Conservation (phyloP, 2,888 invertebrate species). For the Stenolophus ochropezus region DNA sequence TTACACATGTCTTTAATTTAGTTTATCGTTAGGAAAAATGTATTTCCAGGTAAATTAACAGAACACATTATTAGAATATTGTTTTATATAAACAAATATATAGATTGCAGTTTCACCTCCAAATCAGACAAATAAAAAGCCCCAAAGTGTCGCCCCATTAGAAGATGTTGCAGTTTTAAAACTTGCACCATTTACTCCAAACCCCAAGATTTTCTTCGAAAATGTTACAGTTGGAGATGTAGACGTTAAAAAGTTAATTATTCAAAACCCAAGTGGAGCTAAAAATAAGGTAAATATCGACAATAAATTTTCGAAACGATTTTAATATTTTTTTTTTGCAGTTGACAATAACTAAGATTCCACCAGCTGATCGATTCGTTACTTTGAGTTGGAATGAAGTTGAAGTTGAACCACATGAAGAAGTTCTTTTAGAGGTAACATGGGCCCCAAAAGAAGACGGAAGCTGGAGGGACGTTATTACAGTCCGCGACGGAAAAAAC, state of each 20-base stretch:
- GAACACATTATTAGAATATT: neutral
- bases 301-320: too few relatives aligned
- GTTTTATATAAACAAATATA: constrained; percentile 3
- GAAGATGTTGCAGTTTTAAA: constrained; percentile 76
- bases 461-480: constrained; percentile 78
- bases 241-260: constrained; percentile 75
- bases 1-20: neutral
- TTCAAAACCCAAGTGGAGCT: constrained; percentile 76
- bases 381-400: constrained; percentile 76
- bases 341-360: constrained; percentile 74
- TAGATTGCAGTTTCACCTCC: constrained; percentile 75
- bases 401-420: constrained; percentile 75
- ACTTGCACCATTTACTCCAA: constrained; percentile 81
- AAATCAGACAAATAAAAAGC: constrained; percentile 70
- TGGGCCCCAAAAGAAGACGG: constrained; percentile 80
- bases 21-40: constrained; percentile 26
- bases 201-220: constrained; percentile 81
- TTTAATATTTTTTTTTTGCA: constrained; percentile 67
- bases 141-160: constrained; percentile 66
- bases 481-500: constrained; percentile 77
- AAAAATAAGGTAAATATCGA: constrained; percentile 72
- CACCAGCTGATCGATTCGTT: constrained; percentile 77
- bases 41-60: constrained; percentile 47
- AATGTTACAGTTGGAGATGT: constrained; percentile 78
- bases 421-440: constrained; percentile 75